phyloP scores from a whole-genome alignment of 2,113 vertebrate species.

The Pogona vitticeps region DNA sequence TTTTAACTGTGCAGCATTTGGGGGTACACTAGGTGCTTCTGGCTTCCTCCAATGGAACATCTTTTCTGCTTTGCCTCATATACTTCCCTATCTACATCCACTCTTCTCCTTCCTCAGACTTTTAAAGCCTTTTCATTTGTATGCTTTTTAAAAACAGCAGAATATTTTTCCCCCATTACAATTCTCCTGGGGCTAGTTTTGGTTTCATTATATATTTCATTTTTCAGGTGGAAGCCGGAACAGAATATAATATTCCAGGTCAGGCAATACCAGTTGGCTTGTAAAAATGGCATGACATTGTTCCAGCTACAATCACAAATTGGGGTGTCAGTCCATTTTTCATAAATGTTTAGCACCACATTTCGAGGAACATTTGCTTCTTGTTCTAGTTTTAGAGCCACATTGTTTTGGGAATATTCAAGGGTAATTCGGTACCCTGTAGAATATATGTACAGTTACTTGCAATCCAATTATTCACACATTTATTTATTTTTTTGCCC shows the following conservation, averaged over 20 bases:
- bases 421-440: background rate
- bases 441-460: background rate
- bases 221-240: background rate
- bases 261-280: background rate
- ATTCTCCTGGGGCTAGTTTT: background rate
- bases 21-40: background rate
- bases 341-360: background rate
- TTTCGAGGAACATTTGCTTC: slow-evolving; percentile 3
- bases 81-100: background rate
- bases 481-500: background rate
- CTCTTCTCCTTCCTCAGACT: background rate
- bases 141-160: background rate
- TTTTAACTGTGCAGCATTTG: background rate
- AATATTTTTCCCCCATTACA: background rate
- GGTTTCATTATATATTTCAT: background rate
- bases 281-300: background rate
- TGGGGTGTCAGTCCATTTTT: background rate
- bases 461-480: background rate
- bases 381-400: background rate
- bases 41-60: background rate
- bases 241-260: background rate
- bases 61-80: background rate
- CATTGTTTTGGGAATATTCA: slow-evolving; percentile 4
- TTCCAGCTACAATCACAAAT: background rate
- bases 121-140: background rate